Percentiles rank a stretch among this genome's conserved stretches.
Evolutionary conservation across 1,140 invertebrate genomes (phyloP).

Genomic region (Drosophila erecta): DNA sequence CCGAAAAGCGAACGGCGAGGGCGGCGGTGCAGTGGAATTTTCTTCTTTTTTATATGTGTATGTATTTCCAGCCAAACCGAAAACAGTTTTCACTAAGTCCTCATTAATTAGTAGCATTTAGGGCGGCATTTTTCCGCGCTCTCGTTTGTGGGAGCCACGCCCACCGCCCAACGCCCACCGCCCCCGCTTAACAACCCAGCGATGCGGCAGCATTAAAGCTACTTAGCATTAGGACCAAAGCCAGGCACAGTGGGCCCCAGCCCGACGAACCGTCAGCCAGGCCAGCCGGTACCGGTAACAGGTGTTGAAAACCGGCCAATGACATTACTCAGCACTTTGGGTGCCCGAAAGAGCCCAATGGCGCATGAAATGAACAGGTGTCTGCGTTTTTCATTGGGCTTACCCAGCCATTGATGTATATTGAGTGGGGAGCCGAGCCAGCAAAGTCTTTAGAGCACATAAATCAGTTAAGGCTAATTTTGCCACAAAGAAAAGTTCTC

Average conservation of each 20-base stretch:
- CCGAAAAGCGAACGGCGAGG: slow-evolving; percentile 38
- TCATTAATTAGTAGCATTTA: slow-evolving; percentile 83
- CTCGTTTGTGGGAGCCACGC: slow-evolving; percentile 51
- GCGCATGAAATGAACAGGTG: slow-evolving; percentile 72
- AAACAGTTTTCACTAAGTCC: slow-evolving; percentile 81
- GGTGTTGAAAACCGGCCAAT: slow-evolving; percentile 72
- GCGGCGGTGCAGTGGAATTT: slow-evolving; percentile 59
- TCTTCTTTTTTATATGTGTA: slow-evolving; percentile 7
- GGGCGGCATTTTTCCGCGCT: slow-evolving; percentile 59
- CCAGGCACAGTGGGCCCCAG: slow-evolving; percentile 56
- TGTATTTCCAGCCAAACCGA: slow-evolving; percentile 35
- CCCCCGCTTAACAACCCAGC: slow-evolving; percentile 42
- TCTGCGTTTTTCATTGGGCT: slow-evolving; percentile 45
- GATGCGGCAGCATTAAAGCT: slow-evolving; percentile 70
- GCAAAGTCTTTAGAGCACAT: slow-evolving; percentile 40
- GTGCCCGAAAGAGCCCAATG: slow-evolving; percentile 42
- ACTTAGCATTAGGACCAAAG: slow-evolving; percentile 66
- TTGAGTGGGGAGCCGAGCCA: background rate
- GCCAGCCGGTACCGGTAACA: slow-evolving; percentile 45
- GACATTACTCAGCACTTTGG: slow-evolving; percentile 67
- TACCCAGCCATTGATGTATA: slow-evolving; percentile 37
- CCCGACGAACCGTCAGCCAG: background rate
- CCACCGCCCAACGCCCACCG: slow-evolving; percentile 45
- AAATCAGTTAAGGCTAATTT: slow-evolving; percentile 54
- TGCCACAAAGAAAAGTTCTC: slow-evolving; percentile 13